Conservation (phyloP, 1,140 invertebrate species). For the Tetragnatha versicolor region DNA sequence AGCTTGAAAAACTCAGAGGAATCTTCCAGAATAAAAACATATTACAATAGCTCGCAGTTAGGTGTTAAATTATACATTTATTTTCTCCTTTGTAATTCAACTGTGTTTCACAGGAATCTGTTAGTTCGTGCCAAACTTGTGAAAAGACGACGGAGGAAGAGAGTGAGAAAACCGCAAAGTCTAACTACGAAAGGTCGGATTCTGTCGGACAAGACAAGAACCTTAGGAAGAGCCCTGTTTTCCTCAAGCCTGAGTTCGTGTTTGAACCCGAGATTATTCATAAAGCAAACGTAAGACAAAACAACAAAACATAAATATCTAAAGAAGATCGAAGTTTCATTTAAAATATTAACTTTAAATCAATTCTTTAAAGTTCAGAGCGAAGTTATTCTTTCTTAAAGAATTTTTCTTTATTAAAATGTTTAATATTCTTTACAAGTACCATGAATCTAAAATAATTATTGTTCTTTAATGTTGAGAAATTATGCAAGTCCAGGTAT, state of each 20-base stretch:
- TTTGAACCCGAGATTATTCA: constrained; percentile 45
- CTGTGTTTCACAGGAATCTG: constrained; percentile 4
- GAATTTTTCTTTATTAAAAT: too few relatives aligned
- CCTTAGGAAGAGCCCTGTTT: constrained; percentile 4
- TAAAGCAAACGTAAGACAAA: constrained; percentile 33
- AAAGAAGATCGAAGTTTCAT: neutral
- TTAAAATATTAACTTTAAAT: neutral
- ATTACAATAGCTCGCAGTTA: too few relatives aligned
- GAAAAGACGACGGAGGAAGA: neutral
- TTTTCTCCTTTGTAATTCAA: too few relatives aligned
- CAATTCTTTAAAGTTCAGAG: too few relatives aligned
- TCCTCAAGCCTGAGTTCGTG: constrained; percentile 31
- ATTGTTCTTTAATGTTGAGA: too few relatives aligned
- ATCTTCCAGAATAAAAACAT: too few relatives aligned
- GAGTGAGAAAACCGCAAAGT: neutral
- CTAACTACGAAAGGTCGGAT: neutral
- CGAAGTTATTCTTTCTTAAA: too few relatives aligned
- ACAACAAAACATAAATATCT: neutral
- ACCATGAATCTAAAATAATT: too few relatives aligned
- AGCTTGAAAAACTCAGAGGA: too few relatives aligned
- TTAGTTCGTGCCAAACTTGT: constrained; percentile 1
- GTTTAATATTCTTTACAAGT: too few relatives aligned
- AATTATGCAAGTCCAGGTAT: too few relatives aligned
- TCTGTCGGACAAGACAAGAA: constrained; percentile 1
- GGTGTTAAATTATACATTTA: too few relatives aligned